Percentiles rank a stretch among this genome's conserved stretches.
Conservation (phyloP, 2,113 vertebrate genomes). For the Galemys pyrenaicus region DNA sequence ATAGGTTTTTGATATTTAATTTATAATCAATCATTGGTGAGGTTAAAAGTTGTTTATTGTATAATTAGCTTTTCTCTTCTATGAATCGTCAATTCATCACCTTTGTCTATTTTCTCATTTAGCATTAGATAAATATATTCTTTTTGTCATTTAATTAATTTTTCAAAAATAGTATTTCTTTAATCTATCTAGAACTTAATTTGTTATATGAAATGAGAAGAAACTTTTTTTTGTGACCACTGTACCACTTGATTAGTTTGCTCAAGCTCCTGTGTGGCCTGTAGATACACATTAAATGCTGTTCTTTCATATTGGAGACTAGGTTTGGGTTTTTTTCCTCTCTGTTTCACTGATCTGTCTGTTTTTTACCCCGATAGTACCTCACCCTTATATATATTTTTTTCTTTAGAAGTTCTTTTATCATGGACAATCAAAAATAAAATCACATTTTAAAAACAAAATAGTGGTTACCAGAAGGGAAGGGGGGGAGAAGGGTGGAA, state of each 20-base stretch:
- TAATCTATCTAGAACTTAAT: neutral
- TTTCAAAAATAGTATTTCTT: neutral
- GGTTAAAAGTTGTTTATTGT: neutral
- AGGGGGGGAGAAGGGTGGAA: no score
- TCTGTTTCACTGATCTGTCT: neutral
- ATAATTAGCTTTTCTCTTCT: slow-evolving; percentile 31
- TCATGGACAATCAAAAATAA: no score
- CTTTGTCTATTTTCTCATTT: slow-evolving; percentile 1
- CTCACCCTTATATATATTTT: no score
- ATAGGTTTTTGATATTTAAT: slow-evolving; percentile 9
- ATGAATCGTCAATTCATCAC: neutral
- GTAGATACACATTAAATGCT: neutral
- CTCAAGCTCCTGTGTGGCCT: neutral
- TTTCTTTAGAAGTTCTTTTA: no score
- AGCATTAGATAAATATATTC: neutral
- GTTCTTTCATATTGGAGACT: neutral
- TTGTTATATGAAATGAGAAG: neutral
- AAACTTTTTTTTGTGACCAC: neutral
- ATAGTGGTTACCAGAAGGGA: no score
- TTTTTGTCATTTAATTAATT: neutral
- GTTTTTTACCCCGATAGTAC: neutral
- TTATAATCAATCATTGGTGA: slow-evolving; percentile 8
- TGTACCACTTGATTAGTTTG: neutral
- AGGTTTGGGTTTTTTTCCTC: slow-evolving; percentile 10
- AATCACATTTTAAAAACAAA: no score